phyloP scores from a whole-genome alignment of 2,888 invertebrate genomes.

The Dione vanillae region DNA sequence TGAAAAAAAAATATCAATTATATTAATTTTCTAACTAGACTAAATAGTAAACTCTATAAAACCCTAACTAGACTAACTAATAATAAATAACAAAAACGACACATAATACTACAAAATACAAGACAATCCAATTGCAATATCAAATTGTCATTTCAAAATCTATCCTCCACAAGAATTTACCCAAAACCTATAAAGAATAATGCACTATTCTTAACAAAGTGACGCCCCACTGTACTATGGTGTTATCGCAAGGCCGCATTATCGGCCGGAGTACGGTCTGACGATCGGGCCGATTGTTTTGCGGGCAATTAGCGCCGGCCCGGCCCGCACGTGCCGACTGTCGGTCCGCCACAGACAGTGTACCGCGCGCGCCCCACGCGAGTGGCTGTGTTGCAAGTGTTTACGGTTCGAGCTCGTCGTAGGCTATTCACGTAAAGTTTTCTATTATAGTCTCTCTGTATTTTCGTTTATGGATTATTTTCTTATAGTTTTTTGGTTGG shows the following conservation, averaged over 20 bases:
- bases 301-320: conserved; percentile 80
- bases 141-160: not conserved
- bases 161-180: not conserved
- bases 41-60: too few relatives aligned
- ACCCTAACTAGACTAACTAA: too few relatives aligned
- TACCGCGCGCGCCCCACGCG: conserved; percentile 78
- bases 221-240: conserved; percentile 37
- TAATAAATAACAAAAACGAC: not conserved
- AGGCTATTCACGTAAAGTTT: conserved; percentile 49
- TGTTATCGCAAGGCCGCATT: conserved; percentile 65
- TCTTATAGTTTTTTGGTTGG: conserved; percentile 2
- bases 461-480: not conserved
- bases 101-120: not conserved
- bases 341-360: conserved; percentile 60
- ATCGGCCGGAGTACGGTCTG: conserved; percentile 62
- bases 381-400: conserved; percentile 67
- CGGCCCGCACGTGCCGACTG: conserved; percentile 62
- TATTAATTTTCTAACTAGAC: too few relatives aligned
- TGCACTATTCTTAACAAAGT: conserved; percentile 19
- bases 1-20: too few relatives aligned
- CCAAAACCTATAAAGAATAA: not conserved
- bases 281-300: conserved; percentile 77
- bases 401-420: conserved; percentile 37
- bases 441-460: not conserved
- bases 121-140: not conserved